These are phyloP conservation scores for Desmophyllum pertusum DNA, from an alignment of 92 coral and sea anemone genomes.

Conservation along the genomic window DNA sequence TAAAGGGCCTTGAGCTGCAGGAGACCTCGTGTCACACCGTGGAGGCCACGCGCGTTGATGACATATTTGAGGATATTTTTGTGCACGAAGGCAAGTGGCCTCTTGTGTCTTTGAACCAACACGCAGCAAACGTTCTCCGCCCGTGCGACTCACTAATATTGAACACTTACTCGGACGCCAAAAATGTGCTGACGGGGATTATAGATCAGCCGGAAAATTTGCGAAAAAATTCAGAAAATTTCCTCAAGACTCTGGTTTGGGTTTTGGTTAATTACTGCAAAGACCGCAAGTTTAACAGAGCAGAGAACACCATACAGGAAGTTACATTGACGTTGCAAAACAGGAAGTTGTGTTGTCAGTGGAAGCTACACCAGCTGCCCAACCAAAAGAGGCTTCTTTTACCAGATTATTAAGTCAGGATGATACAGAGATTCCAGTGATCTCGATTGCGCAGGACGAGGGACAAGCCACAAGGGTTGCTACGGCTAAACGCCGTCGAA, in stretches of 20 bases:
- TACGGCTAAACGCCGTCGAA: constrained; percentile 49
- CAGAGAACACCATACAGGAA: constrained; percentile 2
- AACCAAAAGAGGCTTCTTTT: constrained; percentile 33
- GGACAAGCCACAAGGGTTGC: constrained; percentile 1
- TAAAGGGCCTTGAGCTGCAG: constrained; percentile 93
- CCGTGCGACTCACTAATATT: constrained; percentile 77
- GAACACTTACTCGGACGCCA: constrained; percentile 91
- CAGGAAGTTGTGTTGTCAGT: constrained; percentile 7
- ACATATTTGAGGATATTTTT: constrained; percentile 87
- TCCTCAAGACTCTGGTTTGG: constrained; percentile 88
- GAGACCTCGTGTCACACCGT: constrained; percentile 99
- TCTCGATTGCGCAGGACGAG: constrained; percentile 6
- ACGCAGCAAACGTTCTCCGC: constrained; percentile 64
- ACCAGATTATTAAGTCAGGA: constrained; percentile 55
- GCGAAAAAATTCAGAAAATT: constrained; percentile 79
- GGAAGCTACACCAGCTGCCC: constrained; percentile 11
- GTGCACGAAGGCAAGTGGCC: constrained; percentile 82
- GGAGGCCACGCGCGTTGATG: constrained; percentile 96
- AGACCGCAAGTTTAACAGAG: constrained; percentile 21
- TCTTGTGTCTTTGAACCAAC: constrained; percentile 65
- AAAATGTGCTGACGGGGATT: constrained; percentile 90
- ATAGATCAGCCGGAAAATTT: constrained; percentile 96
- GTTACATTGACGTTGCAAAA: background rate
- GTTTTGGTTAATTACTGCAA: constrained; percentile 80
- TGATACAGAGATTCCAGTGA: constrained; percentile 40